Evolutionary conservation across 2,888 invertebrate genomes (phyloP).

Genomic region (Ormyrus labotus): DNA sequence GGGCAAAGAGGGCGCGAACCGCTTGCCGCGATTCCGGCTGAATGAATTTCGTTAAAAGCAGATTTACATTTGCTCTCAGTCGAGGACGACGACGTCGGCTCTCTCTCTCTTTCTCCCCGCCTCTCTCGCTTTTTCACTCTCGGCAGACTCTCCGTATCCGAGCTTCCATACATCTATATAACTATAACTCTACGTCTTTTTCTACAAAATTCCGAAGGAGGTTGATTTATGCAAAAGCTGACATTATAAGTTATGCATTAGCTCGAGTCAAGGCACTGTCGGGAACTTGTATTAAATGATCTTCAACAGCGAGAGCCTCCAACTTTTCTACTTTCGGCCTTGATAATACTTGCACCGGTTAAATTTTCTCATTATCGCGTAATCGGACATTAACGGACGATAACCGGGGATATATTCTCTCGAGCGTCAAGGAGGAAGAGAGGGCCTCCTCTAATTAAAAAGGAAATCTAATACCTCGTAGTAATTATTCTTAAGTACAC

Average conservation of each 20-base stretch:
- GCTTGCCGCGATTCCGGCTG: slow-evolving; percentile 56
- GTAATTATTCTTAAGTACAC: background rate
- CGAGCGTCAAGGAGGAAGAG: background rate
- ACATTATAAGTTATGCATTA: slow-evolving; percentile 51
- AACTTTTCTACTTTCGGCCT: slow-evolving; percentile 38
- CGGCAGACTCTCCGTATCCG: background rate
- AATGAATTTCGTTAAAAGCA: slow-evolving; percentile 66
- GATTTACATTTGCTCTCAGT: slow-evolving; percentile 65
- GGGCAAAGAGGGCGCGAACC: slow-evolving; percentile 39
- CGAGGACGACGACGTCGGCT: slow-evolving; percentile 15
- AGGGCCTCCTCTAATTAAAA: slow-evolving; percentile 28
- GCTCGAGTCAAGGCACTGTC: slow-evolving; percentile 19
- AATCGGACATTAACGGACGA: slow-evolving; percentile 36
- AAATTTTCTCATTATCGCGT: slow-evolving; percentile 42
- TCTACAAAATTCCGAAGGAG: slow-evolving; percentile 45
- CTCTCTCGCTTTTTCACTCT: slow-evolving; percentile 1
- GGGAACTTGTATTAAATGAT: slow-evolving; percentile 25
- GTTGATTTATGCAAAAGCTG: slow-evolving; percentile 58
- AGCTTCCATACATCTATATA: too few species aligned
- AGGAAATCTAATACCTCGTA: slow-evolving; percentile 13
- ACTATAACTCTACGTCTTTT: slow-evolving; percentile 5
- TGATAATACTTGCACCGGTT: slow-evolving; percentile 4
- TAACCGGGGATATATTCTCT: background rate
- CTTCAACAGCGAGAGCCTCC: background rate
- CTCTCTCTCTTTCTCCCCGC: background rate